Base-by-base conservation (phyloP, 2,888 invertebrate species). In the Cephus spinipes region DNA sequence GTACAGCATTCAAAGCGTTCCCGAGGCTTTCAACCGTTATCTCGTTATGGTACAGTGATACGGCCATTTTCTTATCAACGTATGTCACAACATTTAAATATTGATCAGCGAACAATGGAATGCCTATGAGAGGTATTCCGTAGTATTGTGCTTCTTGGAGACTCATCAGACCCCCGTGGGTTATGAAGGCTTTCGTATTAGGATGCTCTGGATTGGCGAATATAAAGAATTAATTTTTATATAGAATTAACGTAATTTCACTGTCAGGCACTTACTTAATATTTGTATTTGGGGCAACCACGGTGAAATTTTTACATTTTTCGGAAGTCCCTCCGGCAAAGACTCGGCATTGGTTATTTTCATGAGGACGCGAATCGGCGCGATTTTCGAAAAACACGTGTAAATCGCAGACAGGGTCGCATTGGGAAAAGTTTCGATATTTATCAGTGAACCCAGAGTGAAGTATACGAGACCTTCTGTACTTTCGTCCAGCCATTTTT, bases 81-180 rank as follows among this genome's bases (percentile, higher is more conserved):
- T 84, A 88, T 6, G 68, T 80, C n/a, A 87, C 80, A 68, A 89
- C 79, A 40, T 91, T 91, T 11, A 81, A 79, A 74, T 85, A 88
- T 80, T 91, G 91, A 83, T 91, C 91, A 11, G 84, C 90, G 68
- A 89, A 88, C 12, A 90, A 77, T 11, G 91, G 91, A 34, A 91
- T 82, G 31, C 90, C 90, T 55, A 91, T 84, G 85, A 91, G 86
- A 0, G 91, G 91, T 1, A 91, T 88, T 0, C 86, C 90, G 34
- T 81, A 89, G 78, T 86, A 81, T 79, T 91, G 82, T 4, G 91
- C 86, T 77, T 91, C 91, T 76, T 89, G 89, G 3, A 87, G 87
- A 9, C 91, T 87, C 85, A 91, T 85, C 4, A 90, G 81, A 4
- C 91, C 91, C 3, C 91, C 89, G 23, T 91, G 91, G 11, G 90